Conservation (phyloP, 2,797 vertebrate genomes). For the Catostomus latipinnis region DNA sequence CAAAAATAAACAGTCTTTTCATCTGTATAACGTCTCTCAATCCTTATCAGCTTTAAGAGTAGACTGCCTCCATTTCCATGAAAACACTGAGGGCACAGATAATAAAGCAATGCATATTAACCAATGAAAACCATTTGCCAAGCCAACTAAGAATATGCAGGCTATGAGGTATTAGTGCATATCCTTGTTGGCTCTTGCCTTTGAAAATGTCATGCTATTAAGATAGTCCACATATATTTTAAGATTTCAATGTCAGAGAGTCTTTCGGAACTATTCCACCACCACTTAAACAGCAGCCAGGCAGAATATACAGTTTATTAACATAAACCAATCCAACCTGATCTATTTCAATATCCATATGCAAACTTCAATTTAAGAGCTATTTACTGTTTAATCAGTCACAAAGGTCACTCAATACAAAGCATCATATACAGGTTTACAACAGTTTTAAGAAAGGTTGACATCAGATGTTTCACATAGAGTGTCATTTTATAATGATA, state of each 20-base stretch:
- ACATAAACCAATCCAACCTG: conserved; percentile 20
- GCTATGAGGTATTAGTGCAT: neutral
- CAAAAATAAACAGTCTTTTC: conserved; percentile 36
- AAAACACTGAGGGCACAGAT: conserved; percentile 26
- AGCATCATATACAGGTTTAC: conserved; percentile 1
- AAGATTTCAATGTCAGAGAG: neutral
- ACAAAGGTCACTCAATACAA: conserved; percentile 15
- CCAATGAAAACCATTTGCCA: conserved; percentile 20
- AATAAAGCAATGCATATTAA: conserved; percentile 37
- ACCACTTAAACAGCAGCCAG: neutral
- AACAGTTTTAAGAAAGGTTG: neutral
- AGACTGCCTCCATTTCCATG: conserved; percentile 16
- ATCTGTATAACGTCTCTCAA: conserved; percentile 31
- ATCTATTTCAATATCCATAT: conserved; percentile 29
- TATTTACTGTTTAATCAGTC: conserved; percentile 31
- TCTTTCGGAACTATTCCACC: neutral
- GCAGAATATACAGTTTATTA: neutral
- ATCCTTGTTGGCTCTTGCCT: neutral
- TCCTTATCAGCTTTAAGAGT: conserved; percentile 41
- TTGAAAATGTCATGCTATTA: neutral
- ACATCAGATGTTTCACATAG: neutral
- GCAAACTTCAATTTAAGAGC: neutral
- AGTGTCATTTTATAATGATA: neutral
- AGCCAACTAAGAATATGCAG: neutral
- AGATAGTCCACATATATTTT: neutral